These are phyloP conservation scores for Sebastes minor DNA, from an alignment of 2,797 vertebrate species.

Conservation along the genomic window DNA sequence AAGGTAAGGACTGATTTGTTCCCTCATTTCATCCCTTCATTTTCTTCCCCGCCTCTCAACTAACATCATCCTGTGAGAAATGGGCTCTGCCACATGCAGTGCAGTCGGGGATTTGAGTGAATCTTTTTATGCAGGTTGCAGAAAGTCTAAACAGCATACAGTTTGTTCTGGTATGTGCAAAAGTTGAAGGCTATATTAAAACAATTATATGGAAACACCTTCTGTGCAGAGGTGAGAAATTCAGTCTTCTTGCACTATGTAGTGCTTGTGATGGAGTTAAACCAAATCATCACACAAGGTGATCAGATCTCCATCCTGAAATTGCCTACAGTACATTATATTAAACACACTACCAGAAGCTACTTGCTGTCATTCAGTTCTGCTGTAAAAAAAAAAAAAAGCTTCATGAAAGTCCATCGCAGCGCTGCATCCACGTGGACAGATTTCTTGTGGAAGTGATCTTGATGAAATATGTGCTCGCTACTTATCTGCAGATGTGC, in stretches of 20 bases:
- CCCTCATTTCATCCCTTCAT: conserved; percentile 32
- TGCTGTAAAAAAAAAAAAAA: conserved; percentile 37
- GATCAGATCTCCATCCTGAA: conserved; percentile 1
- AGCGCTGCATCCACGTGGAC: conserved; percentile 49
- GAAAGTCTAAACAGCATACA: not conserved
- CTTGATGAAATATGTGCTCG: conserved; percentile 55
- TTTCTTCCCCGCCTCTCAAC: conserved; percentile 40
- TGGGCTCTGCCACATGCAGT: conserved; percentile 57
- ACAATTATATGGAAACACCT: not conserved
- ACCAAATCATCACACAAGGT: not conserved
- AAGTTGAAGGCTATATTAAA: conserved; percentile 24
- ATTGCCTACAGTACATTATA: not conserved
- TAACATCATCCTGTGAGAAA: conserved; percentile 80
- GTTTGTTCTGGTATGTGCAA: conserved; percentile 11
- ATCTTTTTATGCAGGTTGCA: conserved; percentile 54
- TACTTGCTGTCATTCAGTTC: conserved; percentile 15
- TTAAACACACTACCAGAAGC: conserved; percentile 19
- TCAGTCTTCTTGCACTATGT: not conserved
- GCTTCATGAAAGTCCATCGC: conserved; percentile 56
- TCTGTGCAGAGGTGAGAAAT: not conserved
- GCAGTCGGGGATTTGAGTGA: conserved; percentile 64
- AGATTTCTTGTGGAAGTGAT: conserved; percentile 61
- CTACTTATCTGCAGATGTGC: conserved; percentile 66
- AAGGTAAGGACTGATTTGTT: conserved; percentile 82
- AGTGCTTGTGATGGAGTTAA: not conserved